Percentiles rank a stretch among this genome's conserved stretches.
Evolutionary conservation across 2,888 invertebrate species (phyloP).

Genomic region (Proisotoma minuta): DNA sequence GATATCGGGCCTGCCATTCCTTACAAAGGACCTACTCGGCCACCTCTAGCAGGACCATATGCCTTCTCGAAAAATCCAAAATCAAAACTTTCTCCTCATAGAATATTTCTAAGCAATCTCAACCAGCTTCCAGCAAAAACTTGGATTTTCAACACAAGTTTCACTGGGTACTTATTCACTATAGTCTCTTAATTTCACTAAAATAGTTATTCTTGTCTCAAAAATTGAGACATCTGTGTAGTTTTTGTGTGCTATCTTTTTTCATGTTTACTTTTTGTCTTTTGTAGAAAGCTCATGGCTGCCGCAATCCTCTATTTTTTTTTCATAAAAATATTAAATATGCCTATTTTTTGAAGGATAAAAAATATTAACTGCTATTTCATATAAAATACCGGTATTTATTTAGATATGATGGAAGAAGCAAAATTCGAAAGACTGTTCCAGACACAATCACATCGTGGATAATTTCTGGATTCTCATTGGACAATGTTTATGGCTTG

Average conservation of each 20-base stretch:
- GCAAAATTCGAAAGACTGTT: constrained; percentile 59
- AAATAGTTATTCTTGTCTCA: not conserved
- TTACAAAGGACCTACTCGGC: constrained; percentile 53
- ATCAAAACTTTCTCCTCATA: constrained; percentile 71
- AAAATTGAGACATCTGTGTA: not conserved
- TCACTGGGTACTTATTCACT: constrained; percentile 61
- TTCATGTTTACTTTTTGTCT: not conserved
- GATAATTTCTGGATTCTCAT: constrained; percentile 75
- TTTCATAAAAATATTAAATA: not conserved
- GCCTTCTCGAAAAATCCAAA: constrained; percentile 82
- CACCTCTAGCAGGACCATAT: constrained; percentile 81
- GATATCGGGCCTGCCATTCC: constrained; percentile 54
- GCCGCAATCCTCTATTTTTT: constrained; percentile 1
- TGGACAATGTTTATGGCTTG: constrained; percentile 60
- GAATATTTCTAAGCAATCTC: constrained; percentile 69
- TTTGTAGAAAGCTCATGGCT: not conserved
- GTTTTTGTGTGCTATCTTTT: not conserved
- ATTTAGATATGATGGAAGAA: constrained; percentile 55
- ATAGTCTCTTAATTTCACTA: not conserved
- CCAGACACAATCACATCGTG: constrained; percentile 81
- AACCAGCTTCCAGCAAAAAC: constrained; percentile 57
- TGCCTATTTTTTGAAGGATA: not conserved
- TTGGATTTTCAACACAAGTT: constrained; percentile 76
- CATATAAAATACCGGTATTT: no score
- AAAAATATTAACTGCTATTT: not conserved